Conservation (phyloP, 2,888 invertebrate genomes). For the Achlya flavicornis region DNA sequence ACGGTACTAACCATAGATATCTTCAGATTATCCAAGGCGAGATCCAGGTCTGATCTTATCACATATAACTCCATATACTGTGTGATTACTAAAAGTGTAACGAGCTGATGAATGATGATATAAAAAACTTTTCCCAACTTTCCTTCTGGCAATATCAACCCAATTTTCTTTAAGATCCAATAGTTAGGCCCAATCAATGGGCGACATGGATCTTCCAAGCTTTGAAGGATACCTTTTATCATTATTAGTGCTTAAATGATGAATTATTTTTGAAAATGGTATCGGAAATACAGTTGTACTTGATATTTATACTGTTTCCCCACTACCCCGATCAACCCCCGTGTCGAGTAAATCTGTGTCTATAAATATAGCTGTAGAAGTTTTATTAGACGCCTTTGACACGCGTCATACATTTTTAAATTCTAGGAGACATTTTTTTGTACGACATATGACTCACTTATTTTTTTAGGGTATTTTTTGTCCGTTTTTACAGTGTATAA, state of each 20-base stretch:
- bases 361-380: not conserved
- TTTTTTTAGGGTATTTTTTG: not conserved
- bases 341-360: slow-evolving; percentile 30
- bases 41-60: slow-evolving; percentile 61
- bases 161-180: slow-evolving; percentile 58
- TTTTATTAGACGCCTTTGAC: not conserved
- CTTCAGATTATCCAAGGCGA: slow-evolving; percentile 66
- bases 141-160: slow-evolving; percentile 60
- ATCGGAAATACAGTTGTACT: slow-evolving; percentile 16
- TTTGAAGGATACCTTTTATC: slow-evolving; percentile 47
- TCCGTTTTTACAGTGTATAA: not conserved
- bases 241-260: slow-evolving; percentile 31
- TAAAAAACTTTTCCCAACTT: slow-evolving; percentile 38
- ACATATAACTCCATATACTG: slow-evolving; percentile 67
- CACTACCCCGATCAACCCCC: slow-evolving; percentile 25
- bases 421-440: not conserved
- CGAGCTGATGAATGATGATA: slow-evolving; percentile 55
- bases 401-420: slow-evolving; percentile 11
- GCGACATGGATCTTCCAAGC: slow-evolving; percentile 54
- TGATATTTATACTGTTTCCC: slow-evolving; percentile 36
- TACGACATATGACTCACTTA: not conserved
- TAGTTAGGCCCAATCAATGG: slow-evolving; percentile 67
- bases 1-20: slow-evolving; percentile 71
- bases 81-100: slow-evolving; percentile 59
- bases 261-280: slow-evolving; percentile 22